Conservation (phyloP, 92 coral and sea anemone species). For the Palythoa caribaeorum region DNA sequence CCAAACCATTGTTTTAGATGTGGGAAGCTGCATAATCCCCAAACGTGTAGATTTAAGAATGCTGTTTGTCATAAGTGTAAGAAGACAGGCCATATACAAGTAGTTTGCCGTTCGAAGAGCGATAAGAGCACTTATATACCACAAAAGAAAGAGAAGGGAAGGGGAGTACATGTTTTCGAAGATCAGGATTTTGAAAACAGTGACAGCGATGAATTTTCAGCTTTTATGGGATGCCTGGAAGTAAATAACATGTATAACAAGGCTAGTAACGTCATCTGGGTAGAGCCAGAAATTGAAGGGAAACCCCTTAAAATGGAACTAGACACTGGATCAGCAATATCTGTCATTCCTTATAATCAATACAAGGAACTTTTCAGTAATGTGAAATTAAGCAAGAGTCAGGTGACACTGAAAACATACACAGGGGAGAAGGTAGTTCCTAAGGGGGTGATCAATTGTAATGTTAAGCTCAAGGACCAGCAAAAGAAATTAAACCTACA, state of each 20-base stretch:
- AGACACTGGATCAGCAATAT: background rate
- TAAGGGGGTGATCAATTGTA: background rate
- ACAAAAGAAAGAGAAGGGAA: constrained; percentile 3
- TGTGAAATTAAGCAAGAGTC: background rate
- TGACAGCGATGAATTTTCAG: background rate
- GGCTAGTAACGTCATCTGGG: no score
- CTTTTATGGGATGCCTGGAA: background rate
- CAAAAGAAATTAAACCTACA: background rate
- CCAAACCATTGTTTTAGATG: constrained; percentile 28
- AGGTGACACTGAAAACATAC: background rate
- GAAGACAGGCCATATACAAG: constrained; percentile 36
- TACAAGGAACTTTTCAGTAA: background rate
- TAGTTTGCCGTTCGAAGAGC: constrained; percentile 39
- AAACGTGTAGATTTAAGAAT: constrained; percentile 19
- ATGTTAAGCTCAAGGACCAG: background rate
- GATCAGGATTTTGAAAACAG: constrained; percentile 10
- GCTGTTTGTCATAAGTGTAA: constrained; percentile 18
- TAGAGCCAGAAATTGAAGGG: no score
- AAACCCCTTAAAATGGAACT: background rate
- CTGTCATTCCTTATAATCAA: background rate
- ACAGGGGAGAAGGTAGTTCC: background rate
- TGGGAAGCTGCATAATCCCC: constrained; percentile 40
- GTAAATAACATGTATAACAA: no score
- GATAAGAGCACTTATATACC: background rate
- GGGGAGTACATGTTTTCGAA: background rate